phyloP scores from a whole-genome alignment of 2,113 vertebrate species.

The Polyodon spathula region DNA sequence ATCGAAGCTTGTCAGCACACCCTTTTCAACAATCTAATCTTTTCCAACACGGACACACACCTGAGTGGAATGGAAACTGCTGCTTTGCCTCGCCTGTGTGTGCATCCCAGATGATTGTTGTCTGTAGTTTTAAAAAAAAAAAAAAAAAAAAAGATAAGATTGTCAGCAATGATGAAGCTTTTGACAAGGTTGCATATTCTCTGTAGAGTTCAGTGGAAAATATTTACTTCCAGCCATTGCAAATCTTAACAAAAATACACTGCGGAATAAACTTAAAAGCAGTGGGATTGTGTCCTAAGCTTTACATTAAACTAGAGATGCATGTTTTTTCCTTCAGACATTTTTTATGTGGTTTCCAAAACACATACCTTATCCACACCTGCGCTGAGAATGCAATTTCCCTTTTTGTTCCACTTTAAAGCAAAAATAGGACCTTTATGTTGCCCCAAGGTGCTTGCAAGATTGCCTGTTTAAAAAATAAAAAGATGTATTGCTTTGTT shows the following conservation, averaged over 20 bases:
- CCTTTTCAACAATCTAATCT: neutral
- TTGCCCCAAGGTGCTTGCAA: slow-evolving; percentile 92
- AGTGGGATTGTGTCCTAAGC: too few relatives aligned
- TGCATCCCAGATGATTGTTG: slow-evolving; percentile 93
- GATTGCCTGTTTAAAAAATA: slow-evolving; percentile 64
- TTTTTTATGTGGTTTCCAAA: neutral
- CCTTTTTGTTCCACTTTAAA: slow-evolving; percentile 97
- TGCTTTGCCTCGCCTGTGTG: slow-evolving; percentile 91
- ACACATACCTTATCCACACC: slow-evolving; percentile 88
- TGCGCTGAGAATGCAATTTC: slow-evolving; percentile 92
- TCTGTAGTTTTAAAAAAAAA: slow-evolving; percentile 55
- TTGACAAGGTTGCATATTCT: neutral
- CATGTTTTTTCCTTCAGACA: neutral
- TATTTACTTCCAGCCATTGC: too few relatives aligned
- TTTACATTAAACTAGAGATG: too few relatives aligned
- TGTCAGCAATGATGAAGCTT: slow-evolving; percentile 6
- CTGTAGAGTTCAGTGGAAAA: neutral
- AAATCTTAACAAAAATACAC: neutral
- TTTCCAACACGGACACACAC: slow-evolving; percentile 37
- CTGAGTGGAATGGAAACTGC: slow-evolving; percentile 90
- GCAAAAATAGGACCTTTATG: slow-evolving; percentile 98
- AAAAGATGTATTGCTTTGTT: slow-evolving; percentile 1
- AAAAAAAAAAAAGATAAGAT: slow-evolving; percentile 13
- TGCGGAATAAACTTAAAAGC: neutral
- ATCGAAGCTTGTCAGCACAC: neutral